Percentiles rank a stretch among this genome's conserved stretches.
These are phyloP conservation scores for Magallana angulata DNA, from an alignment of 1,140 invertebrate species.

Conservation along the genomic window DNA sequence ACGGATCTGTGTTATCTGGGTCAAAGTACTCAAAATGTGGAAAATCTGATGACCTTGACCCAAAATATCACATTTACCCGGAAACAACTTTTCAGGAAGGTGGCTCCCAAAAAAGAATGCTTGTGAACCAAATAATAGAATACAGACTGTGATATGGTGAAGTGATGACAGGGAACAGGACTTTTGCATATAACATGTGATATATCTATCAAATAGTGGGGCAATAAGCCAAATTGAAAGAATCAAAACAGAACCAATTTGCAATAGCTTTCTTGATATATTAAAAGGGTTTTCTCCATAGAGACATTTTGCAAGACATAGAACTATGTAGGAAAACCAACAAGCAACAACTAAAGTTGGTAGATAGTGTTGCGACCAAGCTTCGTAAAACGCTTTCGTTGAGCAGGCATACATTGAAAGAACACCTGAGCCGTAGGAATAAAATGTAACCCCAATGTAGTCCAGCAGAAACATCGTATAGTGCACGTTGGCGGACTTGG, in stretches of 20 bases:
- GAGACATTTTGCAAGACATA: conserved; percentile 64
- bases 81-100: conserved; percentile 78
- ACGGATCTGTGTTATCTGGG: conserved; percentile 75
- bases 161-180: conserved; percentile 62
- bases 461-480: conserved; percentile 73
- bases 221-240: conserved; percentile 60
- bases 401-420: conserved; percentile 65
- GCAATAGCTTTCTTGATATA: conserved; percentile 64
- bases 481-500: conserved; percentile 70
- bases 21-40: conserved; percentile 77
- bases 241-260: conserved; percentile 58
- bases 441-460: conserved; percentile 73
- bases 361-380: conserved; percentile 57
- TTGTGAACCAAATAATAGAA: conserved; percentile 60
- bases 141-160: conserved; percentile 61
- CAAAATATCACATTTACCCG: conserved; percentile 79
- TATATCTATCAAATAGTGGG: conserved; percentile 65
- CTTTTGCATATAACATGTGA: conserved; percentile 54
- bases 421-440: conserved; percentile 69
- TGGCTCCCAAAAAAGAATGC: conserved; percentile 78
- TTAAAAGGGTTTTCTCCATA: conserved; percentile 63
- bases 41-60: conserved; percentile 81
- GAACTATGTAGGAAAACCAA: conserved; percentile 63
- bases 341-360: conserved; percentile 63
- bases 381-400: conserved; percentile 52